Percentiles rank a stretch among this genome's conserved stretches.
Conservation (phyloP, 2,888 invertebrate species). For the Neoitamus cyanurus region DNA sequence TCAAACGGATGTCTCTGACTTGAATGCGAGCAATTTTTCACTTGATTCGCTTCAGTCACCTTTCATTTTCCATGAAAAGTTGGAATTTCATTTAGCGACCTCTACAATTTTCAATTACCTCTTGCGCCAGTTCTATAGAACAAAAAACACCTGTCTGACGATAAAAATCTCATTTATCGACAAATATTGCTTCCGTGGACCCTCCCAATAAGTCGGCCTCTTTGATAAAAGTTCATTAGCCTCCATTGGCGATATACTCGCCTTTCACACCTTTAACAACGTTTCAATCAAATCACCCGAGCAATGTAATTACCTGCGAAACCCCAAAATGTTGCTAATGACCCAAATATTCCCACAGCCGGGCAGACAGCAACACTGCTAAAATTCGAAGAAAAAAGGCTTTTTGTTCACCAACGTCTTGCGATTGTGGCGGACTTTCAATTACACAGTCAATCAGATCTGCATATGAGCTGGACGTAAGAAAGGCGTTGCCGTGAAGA, state of each 20-base stretch:
- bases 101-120: neutral
- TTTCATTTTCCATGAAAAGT: neutral
- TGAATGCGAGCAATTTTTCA: neutral
- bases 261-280: slow-evolving; percentile 15
- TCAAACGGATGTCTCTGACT: neutral
- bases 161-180: neutral
- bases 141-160: neutral
- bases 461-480: neutral
- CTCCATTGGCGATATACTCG: neutral
- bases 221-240: slow-evolving; percentile 34
- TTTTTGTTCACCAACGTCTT: neutral
- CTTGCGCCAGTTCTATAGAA: neutral
- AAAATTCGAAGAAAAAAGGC: neutral
- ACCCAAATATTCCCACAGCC: neutral
- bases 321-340: slow-evolving; percentile 20
- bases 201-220: neutral
- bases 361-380: neutral
- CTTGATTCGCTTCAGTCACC: neutral
- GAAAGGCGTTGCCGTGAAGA: slow-evolving; percentile 3
- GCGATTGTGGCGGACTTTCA: neutral
- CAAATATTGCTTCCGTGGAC: neutral
- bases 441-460: neutral
- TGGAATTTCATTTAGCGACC: neutral
- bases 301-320: slow-evolving; percentile 11
- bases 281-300: slow-evolving; percentile 10